Evolutionary conservation across 2,888 invertebrate genomes (phyloP).

Genomic region (Selenia dentaria): DNA sequence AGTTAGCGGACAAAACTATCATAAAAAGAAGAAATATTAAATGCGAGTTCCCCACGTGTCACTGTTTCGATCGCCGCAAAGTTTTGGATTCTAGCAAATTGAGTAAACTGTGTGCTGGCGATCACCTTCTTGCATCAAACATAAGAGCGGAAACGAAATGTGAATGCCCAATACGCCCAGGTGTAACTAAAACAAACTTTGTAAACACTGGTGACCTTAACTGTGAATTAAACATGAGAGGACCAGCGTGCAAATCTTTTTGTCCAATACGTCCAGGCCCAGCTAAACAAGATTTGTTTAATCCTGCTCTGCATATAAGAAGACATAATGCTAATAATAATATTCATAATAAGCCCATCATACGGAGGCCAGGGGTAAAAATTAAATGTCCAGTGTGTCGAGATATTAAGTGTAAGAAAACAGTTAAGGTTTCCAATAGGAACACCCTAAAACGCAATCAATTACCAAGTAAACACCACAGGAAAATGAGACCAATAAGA

Average conservation of each 20-base stretch:
- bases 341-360: background rate
- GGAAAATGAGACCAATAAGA: no score
- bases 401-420: background rate
- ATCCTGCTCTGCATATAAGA: no score
- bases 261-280: no score
- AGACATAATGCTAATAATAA: background rate
- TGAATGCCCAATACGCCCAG: background rate
- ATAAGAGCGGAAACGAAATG: background rate
- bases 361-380: background rate
- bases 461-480: background rate
- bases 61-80: background rate
- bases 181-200: background rate
- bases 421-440: background rate
- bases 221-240: no score
- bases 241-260: no score
- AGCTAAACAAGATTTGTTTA: no score
- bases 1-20: background rate
- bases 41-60: background rate
- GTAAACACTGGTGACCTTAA: background rate
- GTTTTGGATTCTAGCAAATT: background rate
- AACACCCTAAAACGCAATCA: background rate
- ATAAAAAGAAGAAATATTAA: background rate
- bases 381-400: background rate
- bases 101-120: background rate
- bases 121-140: background rate